These are phyloP conservation scores for Lonchura striata DNA, from an alignment of 2,113 vertebrate genomes.

Conservation along the genomic window DNA sequence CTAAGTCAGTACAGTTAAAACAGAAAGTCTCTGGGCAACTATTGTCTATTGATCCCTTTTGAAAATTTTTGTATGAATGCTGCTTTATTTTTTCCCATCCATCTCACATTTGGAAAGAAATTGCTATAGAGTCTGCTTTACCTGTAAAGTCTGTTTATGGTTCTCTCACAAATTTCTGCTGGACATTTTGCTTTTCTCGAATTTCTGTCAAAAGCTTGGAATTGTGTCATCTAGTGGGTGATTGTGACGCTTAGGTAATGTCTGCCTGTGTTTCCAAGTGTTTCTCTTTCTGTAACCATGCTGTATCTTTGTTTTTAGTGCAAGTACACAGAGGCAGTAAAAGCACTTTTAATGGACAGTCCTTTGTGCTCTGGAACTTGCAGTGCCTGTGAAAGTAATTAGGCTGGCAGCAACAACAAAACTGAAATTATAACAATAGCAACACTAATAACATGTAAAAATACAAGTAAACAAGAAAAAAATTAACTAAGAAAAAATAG, in stretches of 20 bases:
- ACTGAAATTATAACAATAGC: neutral
- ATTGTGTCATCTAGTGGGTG: neutral
- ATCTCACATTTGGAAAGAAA: neutral
- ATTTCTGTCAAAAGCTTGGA: neutral
- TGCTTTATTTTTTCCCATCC: neutral
- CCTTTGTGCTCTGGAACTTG: neutral
- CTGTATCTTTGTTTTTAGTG: neutral
- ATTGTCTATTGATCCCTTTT: rapidly evolving
- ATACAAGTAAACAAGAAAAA: neutral
- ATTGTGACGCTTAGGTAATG: neutral
- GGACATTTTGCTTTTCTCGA: neutral
- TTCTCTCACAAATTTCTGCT: neutral
- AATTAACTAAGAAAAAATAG: neutral
- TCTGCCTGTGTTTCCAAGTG: neutral
- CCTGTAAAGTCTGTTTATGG: neutral
- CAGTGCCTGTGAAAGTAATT: neutral
- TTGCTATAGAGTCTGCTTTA: neutral
- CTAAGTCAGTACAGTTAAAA: neutral
- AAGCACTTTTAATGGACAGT: neutral
- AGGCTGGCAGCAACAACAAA: neutral
- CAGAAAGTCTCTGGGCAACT: neutral
- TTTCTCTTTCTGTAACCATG: neutral
- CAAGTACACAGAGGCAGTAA: neutral
- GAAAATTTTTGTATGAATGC: neutral
- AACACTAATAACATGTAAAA: neutral